Conservation (phyloP, 2,113 vertebrate species). For the Oriolus oriolus region DNA sequence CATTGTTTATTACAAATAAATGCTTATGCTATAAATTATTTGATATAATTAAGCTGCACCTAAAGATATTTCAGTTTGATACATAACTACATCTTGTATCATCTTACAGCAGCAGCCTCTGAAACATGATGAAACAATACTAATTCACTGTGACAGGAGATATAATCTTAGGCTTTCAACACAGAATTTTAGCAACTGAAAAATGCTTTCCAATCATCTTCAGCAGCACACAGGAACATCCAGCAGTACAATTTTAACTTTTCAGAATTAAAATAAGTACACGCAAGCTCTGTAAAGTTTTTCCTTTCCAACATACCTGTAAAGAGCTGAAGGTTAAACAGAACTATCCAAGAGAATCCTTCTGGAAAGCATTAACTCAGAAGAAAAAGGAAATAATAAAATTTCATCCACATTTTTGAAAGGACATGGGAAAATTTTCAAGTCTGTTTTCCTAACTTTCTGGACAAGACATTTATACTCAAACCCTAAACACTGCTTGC, state of each 20-base stretch:
- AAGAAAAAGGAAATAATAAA: neutral
- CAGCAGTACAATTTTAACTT: neutral
- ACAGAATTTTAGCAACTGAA: neutral
- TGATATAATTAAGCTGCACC: neutral
- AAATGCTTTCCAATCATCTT: neutral
- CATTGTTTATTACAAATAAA: neutral
- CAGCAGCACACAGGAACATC: neutral
- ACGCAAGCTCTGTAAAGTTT: neutral
- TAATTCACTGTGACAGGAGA: neutral
- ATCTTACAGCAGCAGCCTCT: neutral
- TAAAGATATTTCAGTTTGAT: neutral
- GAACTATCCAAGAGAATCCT: neutral
- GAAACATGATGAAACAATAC: neutral
- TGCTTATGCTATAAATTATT: neutral
- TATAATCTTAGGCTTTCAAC: neutral
- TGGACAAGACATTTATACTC: neutral
- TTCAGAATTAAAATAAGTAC: neutral
- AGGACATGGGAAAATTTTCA: neutral
- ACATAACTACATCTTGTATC: neutral
- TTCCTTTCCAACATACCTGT: neutral
- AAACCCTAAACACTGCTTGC: neutral
- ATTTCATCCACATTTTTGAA: neutral
- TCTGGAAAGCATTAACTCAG: neutral
- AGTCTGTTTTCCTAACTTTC: neutral
- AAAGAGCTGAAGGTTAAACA: neutral